Conservation (phyloP, 92 coral and sea anemone species). For the Zoanthus solanderi region DNA sequence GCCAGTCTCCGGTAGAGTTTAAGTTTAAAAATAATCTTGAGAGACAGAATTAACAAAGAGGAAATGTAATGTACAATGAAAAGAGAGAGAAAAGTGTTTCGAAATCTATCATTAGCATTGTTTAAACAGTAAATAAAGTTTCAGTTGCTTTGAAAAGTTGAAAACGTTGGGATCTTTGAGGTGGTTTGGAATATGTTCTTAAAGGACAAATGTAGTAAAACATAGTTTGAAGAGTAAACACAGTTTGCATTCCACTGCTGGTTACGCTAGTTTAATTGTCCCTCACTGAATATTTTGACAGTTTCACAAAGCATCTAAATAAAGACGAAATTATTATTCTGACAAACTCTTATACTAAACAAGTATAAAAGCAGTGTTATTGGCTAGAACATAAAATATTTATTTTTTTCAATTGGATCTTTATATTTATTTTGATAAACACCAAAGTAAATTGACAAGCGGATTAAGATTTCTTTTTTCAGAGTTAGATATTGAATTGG, state of each 20-base stretch:
- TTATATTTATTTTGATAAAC: not conserved
- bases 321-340: not conserved
- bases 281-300: not conserved
- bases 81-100: too few species aligned
- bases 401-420: not conserved
- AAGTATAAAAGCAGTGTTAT: not conserved
- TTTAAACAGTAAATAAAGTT: too few species aligned
- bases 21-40: too few species aligned
- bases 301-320: not conserved
- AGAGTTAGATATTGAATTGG: not conserved
- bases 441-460: not conserved
- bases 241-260: conserved; percentile 11
- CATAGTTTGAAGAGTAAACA: not conserved
- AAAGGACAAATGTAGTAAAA: not conserved
- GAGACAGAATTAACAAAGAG: too few species aligned
- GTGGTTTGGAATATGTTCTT: too few species aligned
- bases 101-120: too few species aligned
- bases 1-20: too few species aligned
- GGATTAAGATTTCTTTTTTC: not conserved
- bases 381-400: not conserved
- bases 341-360: not conserved
- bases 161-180: too few species aligned
- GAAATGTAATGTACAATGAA: too few species aligned
- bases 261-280: not conserved
- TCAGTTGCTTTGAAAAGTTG: too few species aligned